phyloP scores from a whole-genome alignment of 2,888 invertebrate species.

The Sinodicranocentrus sp. region DNA sequence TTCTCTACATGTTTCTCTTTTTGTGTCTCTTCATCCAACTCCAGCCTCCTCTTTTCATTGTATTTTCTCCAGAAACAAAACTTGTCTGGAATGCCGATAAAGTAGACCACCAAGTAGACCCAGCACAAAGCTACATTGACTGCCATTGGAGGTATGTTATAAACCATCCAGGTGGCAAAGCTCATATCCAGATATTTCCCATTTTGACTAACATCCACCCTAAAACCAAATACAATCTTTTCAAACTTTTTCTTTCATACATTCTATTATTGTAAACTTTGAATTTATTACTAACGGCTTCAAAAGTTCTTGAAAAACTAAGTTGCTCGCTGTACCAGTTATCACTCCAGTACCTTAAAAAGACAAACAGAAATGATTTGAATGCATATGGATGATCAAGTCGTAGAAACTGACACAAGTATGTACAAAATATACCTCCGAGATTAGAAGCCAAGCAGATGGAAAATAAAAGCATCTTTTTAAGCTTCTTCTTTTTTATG shows the following conservation, averaged over 20 bases:
- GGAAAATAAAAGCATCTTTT: slow-evolving; percentile 71
- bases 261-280: not conserved
- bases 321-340: slow-evolving; percentile 65
- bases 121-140: slow-evolving; percentile 87
- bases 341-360: slow-evolving; percentile 64
- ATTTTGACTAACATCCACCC: slow-evolving; percentile 66
- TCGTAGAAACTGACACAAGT: not conserved
- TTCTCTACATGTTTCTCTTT: slow-evolving; percentile 78
- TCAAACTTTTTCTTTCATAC: too few relatives aligned
- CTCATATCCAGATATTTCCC: slow-evolving; percentile 81
- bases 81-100: slow-evolving; percentile 83
- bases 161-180: slow-evolving; percentile 88
- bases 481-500: slow-evolving; percentile 61
- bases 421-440: slow-evolving; percentile 46
- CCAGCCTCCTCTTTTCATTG: slow-evolving; percentile 21
- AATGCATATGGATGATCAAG: not conserved
- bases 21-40: slow-evolving; percentile 36
- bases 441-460: slow-evolving; percentile 66
- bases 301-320: slow-evolving; percentile 61
- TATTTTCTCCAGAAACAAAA: slow-evolving; percentile 51
- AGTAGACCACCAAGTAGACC: slow-evolving; percentile 88
- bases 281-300: slow-evolving; percentile 53
- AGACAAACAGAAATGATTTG: not conserved
- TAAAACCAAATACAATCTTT: slow-evolving; percentile 30
- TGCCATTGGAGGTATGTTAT: slow-evolving; percentile 91